Evolutionary conservation across 1,140 invertebrate species (phyloP), one percentile per base, ranked within the genome.

Genomic region (Ips typographus): DNA sequence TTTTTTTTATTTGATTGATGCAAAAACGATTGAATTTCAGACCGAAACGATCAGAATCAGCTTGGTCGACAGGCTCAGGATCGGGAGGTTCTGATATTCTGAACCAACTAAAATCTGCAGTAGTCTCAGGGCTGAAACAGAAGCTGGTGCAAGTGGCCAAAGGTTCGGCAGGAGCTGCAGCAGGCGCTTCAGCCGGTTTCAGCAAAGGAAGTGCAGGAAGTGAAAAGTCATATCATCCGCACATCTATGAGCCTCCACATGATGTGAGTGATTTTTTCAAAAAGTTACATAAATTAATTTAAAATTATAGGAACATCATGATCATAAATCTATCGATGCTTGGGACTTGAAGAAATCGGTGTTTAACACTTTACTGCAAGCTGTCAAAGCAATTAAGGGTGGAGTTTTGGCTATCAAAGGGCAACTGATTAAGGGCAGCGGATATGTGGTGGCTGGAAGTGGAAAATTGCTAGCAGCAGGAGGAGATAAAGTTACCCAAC

Each of bases 391-490:
- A 0, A 91, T 94, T 55, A 90, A 91, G 52, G 92, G 92, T 22
- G 91, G 91, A 40, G 89, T 93, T 1, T 87, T 93, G 2, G 92
- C 92, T 3, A 82, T 94, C 36, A 93, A 92, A 76, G 92, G 92
- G 2, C 90, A 93, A 77, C 78, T 94, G 2, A 89, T 94, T 71
- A 94, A 94, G 80, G 91, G 91, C 36, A 88, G 91, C 61, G 92
- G 92, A 36, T 89, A 90, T 52, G 77, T 92, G 4, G 83, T 92
- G 3, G 84, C 88, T 1, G 88, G 89, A 0, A 86, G 91, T 70
- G 91, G 92, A 22, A 90, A 88, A 78, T 81, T 91, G 38, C 85
- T 93, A 65, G 85, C 84, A 2, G 83, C 83, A 2, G 87, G 89
- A 71, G 92, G 92, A 6, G 90, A 93, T 59, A 88, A 86, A 36